These are phyloP conservation scores for Leuciscus idus DNA, from an alignment of 2,113 vertebrate genomes.

Conservation along the genomic window DNA sequence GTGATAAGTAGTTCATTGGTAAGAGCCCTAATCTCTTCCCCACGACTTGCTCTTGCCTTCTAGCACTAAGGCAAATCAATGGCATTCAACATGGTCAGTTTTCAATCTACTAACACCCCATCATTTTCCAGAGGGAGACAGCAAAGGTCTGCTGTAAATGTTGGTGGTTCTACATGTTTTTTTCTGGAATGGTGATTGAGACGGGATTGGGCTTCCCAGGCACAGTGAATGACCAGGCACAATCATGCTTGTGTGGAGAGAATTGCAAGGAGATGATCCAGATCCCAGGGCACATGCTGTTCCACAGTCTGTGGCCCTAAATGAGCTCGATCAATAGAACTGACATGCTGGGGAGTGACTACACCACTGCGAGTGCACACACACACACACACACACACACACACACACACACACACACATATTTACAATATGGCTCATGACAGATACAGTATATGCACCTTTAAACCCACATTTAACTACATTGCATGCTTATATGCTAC, in stretches of 20 bases:
- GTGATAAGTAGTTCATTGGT: slow-evolving; percentile 43
- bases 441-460: background rate
- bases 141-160: background rate
- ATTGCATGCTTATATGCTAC: too few relatives aligned
- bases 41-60: slow-evolving; percentile 25
- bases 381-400: slow-evolving; percentile 16
- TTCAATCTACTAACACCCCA: slow-evolving; percentile 33
- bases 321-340: slow-evolving; percentile 49
- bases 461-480: background rate
- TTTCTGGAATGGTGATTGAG: slow-evolving; percentile 16
- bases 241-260: slow-evolving; percentile 30
- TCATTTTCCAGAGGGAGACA: background rate
- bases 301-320: slow-evolving; percentile 49
- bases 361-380: background rate
- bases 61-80: slow-evolving; percentile 39
- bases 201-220: background rate
- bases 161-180: background rate
- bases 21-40: slow-evolving; percentile 45
- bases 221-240: slow-evolving; percentile 30
- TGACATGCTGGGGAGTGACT: slow-evolving; percentile 26
- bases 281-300: slow-evolving; percentile 39
- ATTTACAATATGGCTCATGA: background rate
- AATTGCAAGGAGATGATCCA: slow-evolving; percentile 19
- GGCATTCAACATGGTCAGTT: background rate
- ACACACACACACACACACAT: slow-evolving; percentile 31